These are phyloP conservation scores for Lumbricus terrestris DNA, from an alignment of 2,888 invertebrate species.

Conservation along the genomic window DNA sequence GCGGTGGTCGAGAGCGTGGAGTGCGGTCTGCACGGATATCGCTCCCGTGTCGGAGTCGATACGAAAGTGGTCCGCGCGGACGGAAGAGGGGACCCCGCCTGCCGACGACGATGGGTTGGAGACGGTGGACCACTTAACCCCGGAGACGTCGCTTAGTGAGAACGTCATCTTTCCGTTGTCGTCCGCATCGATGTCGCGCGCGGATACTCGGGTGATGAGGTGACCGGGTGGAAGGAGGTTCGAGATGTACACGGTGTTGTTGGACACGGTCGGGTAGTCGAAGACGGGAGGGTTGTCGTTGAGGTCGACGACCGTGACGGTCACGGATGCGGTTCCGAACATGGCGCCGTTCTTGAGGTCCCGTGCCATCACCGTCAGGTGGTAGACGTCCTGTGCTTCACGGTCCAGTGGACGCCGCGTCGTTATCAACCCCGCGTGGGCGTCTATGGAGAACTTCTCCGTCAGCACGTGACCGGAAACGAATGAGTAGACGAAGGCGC, in stretches of 20 bases:
- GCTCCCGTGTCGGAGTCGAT: constrained; percentile 21
- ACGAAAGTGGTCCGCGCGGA: constrained; percentile 7
- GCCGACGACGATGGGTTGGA: not conserved
- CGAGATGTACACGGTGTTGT: constrained; percentile 33
- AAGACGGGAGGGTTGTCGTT: constrained; percentile 41
- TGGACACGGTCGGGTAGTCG: constrained; percentile 32
- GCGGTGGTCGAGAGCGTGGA: not conserved
- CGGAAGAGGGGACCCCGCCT: too few species aligned
- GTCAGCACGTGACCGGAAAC: constrained; percentile 19
- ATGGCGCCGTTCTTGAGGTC: constrained; percentile 21
- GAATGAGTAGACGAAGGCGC: constrained; percentile 32
- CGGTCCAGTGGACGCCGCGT: constrained; percentile 32
- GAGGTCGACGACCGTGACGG: constrained; percentile 36
- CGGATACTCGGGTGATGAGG: constrained; percentile 10
- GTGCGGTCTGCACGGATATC: constrained; percentile 5
- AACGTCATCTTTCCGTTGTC: constrained; percentile 24
- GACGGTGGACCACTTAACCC: too few species aligned
- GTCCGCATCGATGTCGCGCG: constrained; percentile 24
- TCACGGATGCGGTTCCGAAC: constrained; percentile 32
- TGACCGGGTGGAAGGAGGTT: constrained; percentile 20
- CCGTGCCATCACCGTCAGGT: constrained; percentile 30
- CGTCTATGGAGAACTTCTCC: constrained; percentile 30
- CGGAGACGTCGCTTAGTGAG: not conserved
- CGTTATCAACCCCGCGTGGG: constrained; percentile 28
- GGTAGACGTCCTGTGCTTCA: constrained; percentile 26